Conservation (phyloP, 2,113 vertebrate genomes). For the Struthio camelus region DNA sequence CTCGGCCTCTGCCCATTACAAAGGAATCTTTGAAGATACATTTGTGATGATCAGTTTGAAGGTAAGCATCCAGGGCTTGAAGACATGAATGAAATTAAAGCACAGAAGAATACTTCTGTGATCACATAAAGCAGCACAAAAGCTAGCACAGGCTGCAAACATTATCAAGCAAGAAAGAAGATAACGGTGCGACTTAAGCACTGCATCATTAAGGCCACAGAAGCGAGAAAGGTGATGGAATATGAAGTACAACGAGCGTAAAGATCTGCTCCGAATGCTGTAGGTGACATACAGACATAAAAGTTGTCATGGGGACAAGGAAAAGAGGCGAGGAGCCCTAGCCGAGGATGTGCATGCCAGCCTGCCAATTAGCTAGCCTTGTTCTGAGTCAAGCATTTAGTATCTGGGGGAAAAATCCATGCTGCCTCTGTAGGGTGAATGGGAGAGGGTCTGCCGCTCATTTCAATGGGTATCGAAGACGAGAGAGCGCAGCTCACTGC, state of each 20-base stretch:
- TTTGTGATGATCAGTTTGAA: accelerated
- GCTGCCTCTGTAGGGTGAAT: accelerated
- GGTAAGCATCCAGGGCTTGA: background rate
- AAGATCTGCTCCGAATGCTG: background rate
- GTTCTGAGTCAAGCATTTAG: background rate
- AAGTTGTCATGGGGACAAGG: conserved; percentile 61
- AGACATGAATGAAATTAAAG: background rate
- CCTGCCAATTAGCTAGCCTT: conserved; percentile 36
- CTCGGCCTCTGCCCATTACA: accelerated
- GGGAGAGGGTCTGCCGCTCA: background rate
- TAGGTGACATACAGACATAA: background rate
- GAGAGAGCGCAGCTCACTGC: too few relatives aligned
- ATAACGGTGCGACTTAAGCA: background rate
- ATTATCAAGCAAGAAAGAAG: accelerated
- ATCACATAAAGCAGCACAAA: background rate
- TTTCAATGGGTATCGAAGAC: background rate
- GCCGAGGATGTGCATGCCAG: background rate
- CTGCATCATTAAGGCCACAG: accelerated
- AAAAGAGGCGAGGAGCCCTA: background rate
- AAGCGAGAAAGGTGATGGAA: background rate
- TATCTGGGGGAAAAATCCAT: background rate
- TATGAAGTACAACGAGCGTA: background rate
- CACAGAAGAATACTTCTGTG: background rate
- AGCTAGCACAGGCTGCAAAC: background rate
- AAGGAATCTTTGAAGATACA: background rate